Evolutionary conservation across 2,888 invertebrate genomes (phyloP).

Genomic region (Kuschelorhynchus macadamiae): DNA sequence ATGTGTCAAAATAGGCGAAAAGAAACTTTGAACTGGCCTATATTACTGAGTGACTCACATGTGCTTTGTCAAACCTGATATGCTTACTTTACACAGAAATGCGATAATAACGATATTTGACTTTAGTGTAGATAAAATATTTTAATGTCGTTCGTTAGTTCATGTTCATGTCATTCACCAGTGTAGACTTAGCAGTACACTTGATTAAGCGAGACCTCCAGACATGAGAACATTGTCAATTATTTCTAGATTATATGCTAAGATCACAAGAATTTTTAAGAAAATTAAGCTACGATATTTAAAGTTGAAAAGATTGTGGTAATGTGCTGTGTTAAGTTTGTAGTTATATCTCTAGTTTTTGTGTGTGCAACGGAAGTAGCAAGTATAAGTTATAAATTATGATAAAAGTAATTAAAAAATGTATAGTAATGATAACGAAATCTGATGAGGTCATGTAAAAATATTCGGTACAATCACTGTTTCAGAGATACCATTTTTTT

Average conservation of each 20-base stretch:
- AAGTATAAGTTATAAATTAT: too few species aligned
- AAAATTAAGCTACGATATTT: conserved; percentile 13
- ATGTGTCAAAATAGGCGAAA: too few species aligned
- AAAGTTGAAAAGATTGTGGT: conserved; percentile 20
- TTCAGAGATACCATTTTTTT: too few species aligned
- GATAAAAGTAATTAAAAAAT: too few species aligned
- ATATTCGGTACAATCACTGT: too few species aligned
- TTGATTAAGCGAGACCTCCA: neutral
- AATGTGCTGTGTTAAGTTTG: neutral
- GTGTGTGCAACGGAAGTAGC: too few species aligned
- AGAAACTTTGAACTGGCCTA: conserved; percentile 19
- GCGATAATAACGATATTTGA: conserved; percentile 3
- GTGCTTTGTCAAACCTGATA: neutral
- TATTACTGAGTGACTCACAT: neutral
- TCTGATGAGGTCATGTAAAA: too few species aligned
- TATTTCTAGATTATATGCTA: conserved; percentile 1
- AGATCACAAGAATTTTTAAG: neutral
- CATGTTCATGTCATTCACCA: neutral
- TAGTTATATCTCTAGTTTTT: too few species aligned
- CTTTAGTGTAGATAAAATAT: too few species aligned
- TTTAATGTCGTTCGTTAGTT: too few species aligned
- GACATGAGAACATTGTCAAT: conserved; percentile 8
- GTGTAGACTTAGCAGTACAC: conserved; percentile 9
- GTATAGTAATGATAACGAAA: too few species aligned
- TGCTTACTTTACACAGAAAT: neutral